phyloP scores from a whole-genome alignment of 2,888 invertebrate genomes.

The Anoncus sp. region DNA sequence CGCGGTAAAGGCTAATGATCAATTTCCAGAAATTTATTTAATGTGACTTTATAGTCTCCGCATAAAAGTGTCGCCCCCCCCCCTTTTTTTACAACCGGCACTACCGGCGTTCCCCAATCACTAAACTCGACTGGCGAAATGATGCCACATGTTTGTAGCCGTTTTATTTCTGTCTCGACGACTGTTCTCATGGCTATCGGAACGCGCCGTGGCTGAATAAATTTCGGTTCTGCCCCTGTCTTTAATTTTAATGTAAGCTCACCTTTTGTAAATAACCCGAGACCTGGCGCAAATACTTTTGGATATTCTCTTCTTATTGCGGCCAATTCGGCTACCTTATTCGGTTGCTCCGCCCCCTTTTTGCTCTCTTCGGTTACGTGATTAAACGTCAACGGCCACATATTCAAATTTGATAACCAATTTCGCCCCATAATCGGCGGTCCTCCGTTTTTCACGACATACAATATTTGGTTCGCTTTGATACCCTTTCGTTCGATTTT shows the following conservation, averaged over 20 bases:
- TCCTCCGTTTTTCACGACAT: slow-evolving; percentile 19
- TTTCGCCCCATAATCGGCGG: slow-evolving; percentile 27
- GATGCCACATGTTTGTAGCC: slow-evolving; percentile 31
- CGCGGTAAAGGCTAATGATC: slow-evolving; percentile 63
- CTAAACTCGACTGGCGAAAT: slow-evolving; percentile 65
- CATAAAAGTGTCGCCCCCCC: slow-evolving; percentile 70
- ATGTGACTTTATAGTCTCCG: slow-evolving; percentile 69
- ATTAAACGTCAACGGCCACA: slow-evolving; percentile 29
- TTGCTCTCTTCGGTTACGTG: slow-evolving; percentile 4
- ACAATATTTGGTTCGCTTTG: slow-evolving; percentile 15
- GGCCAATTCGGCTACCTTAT: not conserved
- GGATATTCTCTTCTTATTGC: slow-evolving; percentile 34
- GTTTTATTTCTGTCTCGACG: not conserved
- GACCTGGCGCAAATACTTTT: slow-evolving; percentile 37
- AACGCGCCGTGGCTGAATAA: slow-evolving; percentile 49
- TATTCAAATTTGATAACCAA: slow-evolving; percentile 18
- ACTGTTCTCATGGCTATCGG: not conserved
- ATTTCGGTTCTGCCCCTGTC: slow-evolving; percentile 63
- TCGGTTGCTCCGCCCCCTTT: not conserved
- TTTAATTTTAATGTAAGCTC: slow-evolving; percentile 26
- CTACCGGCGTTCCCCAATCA: slow-evolving; percentile 71
- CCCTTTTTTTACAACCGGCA: slow-evolving; percentile 62
- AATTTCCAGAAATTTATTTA: slow-evolving; percentile 60
- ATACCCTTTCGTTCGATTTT: not conserved
- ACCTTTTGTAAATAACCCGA: slow-evolving; percentile 38